Evolutionary conservation across 2,113 vertebrate genomes (phyloP).

Genomic region (Anhinga rufa): DNA sequence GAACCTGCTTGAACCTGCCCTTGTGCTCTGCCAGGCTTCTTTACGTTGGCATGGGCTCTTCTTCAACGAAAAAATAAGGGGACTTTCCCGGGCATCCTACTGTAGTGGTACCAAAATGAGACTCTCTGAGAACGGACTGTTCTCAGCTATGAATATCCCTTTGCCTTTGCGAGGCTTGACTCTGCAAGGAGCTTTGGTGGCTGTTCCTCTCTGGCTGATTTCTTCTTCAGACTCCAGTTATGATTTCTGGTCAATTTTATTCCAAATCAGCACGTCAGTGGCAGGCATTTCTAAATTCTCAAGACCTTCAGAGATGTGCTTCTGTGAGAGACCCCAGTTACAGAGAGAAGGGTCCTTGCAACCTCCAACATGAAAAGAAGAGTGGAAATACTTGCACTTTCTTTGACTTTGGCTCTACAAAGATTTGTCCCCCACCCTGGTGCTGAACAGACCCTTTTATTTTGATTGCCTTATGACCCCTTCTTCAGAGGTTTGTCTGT

Average conservation of each 20-base stretch:
- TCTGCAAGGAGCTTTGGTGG: neutral
- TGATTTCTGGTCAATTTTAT: neutral
- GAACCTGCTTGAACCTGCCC: constrained; percentile 43
- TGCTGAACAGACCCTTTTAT: neutral
- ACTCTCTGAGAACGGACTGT: neutral
- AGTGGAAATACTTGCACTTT: neutral
- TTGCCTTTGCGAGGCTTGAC: neutral
- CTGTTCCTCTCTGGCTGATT: neutral
- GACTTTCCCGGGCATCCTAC: constrained; percentile 45
- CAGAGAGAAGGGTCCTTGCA: neutral
- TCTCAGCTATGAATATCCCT: neutral
- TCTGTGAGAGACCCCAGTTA: neutral
- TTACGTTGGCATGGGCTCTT: neutral
- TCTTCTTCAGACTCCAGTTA: neutral
- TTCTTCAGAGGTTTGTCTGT: neutral
- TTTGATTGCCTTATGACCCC: neutral
- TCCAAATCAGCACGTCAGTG: neutral
- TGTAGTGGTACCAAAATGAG: neutral
- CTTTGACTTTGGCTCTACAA: neutral
- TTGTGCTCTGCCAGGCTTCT: constrained; percentile 15
- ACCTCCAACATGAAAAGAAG: neutral
- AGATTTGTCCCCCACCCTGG: neutral
- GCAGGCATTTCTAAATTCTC: neutral
- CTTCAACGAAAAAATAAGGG: neutral
- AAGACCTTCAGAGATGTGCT: neutral